Base-by-base conservation (phyloP, 1,140 invertebrate species). In the Spodoptera frugiperda region DNA sequence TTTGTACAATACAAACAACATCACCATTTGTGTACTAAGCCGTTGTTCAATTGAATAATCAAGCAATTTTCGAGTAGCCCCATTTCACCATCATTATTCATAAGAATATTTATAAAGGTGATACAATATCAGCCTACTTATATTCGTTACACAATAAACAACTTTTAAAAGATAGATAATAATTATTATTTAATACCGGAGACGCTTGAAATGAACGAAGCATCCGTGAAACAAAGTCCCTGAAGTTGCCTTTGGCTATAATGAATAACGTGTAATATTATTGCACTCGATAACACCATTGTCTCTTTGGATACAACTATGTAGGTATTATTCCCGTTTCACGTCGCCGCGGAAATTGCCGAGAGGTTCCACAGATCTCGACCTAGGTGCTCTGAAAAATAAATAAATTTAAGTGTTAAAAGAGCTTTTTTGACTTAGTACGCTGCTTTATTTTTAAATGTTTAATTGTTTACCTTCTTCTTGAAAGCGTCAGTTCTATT, bases 401-500 rank as follows among this genome's bases (percentile, higher is more conserved):
- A n/a, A 39, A 5, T 4, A 2, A 25, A 33, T 6, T 39, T 39
- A 39, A 1, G 33, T 39, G 33, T 39, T 8, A 39, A 39, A 39
- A 39, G 2, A 39, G 25, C 25, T 25, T 25, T 25, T 25, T 25
- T 25, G 5, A 3, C 25, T 25, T 25, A 25, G 0, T 4, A 25
- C 2, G 5, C 25, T 2, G 5, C 25, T 3, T 25, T 25, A 25
- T 2, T 25, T 25, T 25, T 0, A 3, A 25, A 8, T 17, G 14
- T 49, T 1, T 21, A 39, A 10, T 12, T 21, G 57, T 76, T 87
- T 84, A 95, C 95, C 95, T 95, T 95, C 97, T 95, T 89, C 97
- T 95, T 78, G 97, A 96, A 82, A 98, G 96, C 86, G 97, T 96
- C 59, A 99, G 94, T 76, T 97, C 95, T 54, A 99, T 97, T 89